These are phyloP conservation scores for Diuraphis noxia DNA, from an alignment of 1,140 invertebrate genomes.

Conservation along the genomic window DNA sequence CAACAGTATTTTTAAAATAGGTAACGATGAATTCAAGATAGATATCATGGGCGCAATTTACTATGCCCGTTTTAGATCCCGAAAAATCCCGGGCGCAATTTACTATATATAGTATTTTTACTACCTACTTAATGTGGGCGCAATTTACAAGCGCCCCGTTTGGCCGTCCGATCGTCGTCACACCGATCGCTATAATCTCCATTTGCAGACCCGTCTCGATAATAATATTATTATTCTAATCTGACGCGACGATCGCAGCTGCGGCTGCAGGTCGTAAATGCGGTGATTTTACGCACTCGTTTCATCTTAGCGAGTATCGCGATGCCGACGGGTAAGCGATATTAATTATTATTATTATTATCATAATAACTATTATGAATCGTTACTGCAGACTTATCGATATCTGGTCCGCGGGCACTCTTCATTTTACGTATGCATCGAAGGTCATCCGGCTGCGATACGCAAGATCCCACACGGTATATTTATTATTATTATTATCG, in stretches of 20 bases:
- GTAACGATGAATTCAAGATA: no score
- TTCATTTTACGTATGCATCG: not conserved
- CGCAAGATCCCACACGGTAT: not conserved
- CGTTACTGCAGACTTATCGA: not conserved
- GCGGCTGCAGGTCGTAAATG: no score
- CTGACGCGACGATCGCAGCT: not conserved
- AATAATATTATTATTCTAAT: not conserved
- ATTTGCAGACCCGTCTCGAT: not conserved
- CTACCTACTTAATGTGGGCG: no score
- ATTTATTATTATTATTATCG: no score
- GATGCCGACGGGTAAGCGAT: not conserved
- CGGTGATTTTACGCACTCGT: not conserved
- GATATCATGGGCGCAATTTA: no score
- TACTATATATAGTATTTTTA: no score
- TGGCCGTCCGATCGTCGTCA: not conserved
- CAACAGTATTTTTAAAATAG: no score
- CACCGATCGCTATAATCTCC: not conserved
- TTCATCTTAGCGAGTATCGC: not conserved
- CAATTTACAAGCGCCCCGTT: no score
- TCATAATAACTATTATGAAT: not conserved
- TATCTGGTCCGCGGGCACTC: not conserved
- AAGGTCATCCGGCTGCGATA: not conserved
- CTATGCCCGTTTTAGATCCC: no score
- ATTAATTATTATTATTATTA: no score
- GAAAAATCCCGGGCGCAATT: no score